These are phyloP conservation scores for Amblyopsis rosae DNA, from an alignment of 2,113 vertebrate genomes.

Conservation along the genomic window DNA sequence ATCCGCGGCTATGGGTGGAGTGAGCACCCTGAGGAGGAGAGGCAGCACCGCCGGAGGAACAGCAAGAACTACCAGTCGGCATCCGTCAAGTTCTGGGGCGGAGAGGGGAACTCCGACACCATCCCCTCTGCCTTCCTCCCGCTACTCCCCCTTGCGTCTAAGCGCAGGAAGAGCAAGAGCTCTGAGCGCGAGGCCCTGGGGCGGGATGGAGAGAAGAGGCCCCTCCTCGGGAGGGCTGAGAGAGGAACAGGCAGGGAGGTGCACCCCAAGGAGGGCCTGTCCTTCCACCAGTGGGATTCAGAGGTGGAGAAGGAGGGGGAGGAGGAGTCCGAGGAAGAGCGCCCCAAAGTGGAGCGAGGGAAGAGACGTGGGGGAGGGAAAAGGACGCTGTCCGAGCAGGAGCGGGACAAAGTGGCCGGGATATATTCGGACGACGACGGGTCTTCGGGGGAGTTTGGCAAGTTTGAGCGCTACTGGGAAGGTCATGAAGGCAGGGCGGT, in stretches of 20 bases:
- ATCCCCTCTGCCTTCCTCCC: slow-evolving; percentile 75
- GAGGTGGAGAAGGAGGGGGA: slow-evolving; percentile 59
- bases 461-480: slow-evolving; percentile 87
- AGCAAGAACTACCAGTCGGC: slow-evolving; percentile 68
- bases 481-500: slow-evolving; percentile 79
- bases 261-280: slow-evolving; percentile 71
- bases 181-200: slow-evolving; percentile 69
- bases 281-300: slow-evolving; percentile 77
- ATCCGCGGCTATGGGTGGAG: slow-evolving; percentile 75
- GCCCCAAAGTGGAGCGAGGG: slow-evolving; percentile 54
- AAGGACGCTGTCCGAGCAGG: slow-evolving; percentile 74
- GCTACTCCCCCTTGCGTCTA: slow-evolving; percentile 74
- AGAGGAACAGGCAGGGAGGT: slow-evolving; percentile 53
- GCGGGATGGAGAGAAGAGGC: slow-evolving; percentile 72
- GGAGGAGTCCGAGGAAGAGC: slow-evolving; percentile 67
- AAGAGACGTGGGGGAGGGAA: slow-evolving; percentile 50
- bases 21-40: slow-evolving; percentile 53
- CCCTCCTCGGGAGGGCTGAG: slow-evolving; percentile 64
- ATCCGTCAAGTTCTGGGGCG: slow-evolving; percentile 77
- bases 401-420: slow-evolving; percentile 72
- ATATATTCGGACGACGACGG: slow-evolving; percentile 80
- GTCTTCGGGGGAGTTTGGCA: slow-evolving; percentile 80
- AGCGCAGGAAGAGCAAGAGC: slow-evolving; percentile 74
- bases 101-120: slow-evolving; percentile 62
- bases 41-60: slow-evolving; percentile 52